Evolutionary conservation across 30 jellyfish, hydroid and myxozoan genomes (phyloP), one percentile per base, ranked within the genome.

Genomic region (Aurelia aurita): DNA sequence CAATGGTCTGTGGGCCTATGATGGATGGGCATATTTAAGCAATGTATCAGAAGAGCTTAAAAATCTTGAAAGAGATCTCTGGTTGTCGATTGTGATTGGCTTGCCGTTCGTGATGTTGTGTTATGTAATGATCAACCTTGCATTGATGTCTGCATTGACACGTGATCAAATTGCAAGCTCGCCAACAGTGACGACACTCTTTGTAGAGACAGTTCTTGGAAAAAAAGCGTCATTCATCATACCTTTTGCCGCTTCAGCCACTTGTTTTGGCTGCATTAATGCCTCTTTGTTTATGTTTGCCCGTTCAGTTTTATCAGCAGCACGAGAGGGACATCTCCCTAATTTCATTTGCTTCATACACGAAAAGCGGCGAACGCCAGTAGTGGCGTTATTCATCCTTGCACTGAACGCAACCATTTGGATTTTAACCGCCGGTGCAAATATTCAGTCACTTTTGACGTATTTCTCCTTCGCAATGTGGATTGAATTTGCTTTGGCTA

Each of bases 391-490:
- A 5, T 5, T 72, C 29, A 11, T 21, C 29, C 69, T 13, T 13
- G 13, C 51, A 6, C 21, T 44, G 23, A 14, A 34, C 31, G 7
- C 84, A 2, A n/a, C 28, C 2, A 19, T 72, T 16, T 72, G 84
- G 84, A 14, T 72, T 2, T 35, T 72, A 22, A 53, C 23, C 12
- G 51, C 44, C 11, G 84, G 84, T 19, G 51, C 20, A 9, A 66
- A 51, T 15, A 44, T 51, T 3, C 84, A 72, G 44, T 10, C 68
- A 12, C 53, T 72, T 12, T 18, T 87, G n/a, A 45, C 67, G n/a
- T 57, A 58, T 47, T 75, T 66, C 47, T 63, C 79, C 21, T 71
- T 77, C 34, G 77, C 96, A 11, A 23, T 25, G 31, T 87, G 92
- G 92, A 7, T 79, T 34, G 26, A 53, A 31, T 62, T 31, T 45